Conservation (phyloP, 1,140 invertebrate genomes). For the Halesus radiatus region DNA sequence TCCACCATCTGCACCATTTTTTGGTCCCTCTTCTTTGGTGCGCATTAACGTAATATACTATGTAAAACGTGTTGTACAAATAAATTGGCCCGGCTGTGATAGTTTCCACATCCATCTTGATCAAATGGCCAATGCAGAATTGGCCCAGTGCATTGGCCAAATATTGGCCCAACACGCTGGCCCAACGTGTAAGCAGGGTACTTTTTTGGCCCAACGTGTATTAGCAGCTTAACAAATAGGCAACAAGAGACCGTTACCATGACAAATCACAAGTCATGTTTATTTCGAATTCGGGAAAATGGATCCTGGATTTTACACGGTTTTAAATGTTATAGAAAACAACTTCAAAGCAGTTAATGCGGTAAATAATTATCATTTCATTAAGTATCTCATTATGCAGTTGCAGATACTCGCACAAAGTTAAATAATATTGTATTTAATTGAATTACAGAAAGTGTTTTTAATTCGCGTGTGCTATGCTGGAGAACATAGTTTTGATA, state of each 20-base stretch:
- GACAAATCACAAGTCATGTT: constrained; percentile 19
- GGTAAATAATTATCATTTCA: constrained; percentile 57
- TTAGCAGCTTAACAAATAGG: too few relatives aligned
- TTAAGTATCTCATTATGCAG: background rate
- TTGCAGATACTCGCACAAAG: background rate
- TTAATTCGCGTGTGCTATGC: constrained; percentile 64
- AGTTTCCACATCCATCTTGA: too few relatives aligned
- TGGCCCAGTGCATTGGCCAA: too few relatives aligned
- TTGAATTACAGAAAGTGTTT: constrained; percentile 64
- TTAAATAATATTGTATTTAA: constrained; percentile 13
- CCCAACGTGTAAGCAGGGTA: too few relatives aligned
- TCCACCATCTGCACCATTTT: too few relatives aligned
- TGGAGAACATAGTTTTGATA: constrained; percentile 62
- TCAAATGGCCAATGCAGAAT: too few relatives aligned
- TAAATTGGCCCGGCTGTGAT: too few relatives aligned
- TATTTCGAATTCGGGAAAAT: constrained; percentile 27
- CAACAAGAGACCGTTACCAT: constrained; percentile 21
- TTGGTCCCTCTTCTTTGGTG: too few relatives aligned
- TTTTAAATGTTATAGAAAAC: constrained; percentile 65
- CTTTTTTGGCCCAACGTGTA: too few relatives aligned
- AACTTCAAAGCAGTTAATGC: constrained; percentile 62
- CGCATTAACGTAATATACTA: too few relatives aligned
- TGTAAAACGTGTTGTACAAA: too few relatives aligned
- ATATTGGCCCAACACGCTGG: too few relatives aligned
- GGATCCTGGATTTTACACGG: constrained; percentile 36